Conservation (phyloP, 2,797 vertebrate species). For the Uromys caudimaculatus region DNA sequence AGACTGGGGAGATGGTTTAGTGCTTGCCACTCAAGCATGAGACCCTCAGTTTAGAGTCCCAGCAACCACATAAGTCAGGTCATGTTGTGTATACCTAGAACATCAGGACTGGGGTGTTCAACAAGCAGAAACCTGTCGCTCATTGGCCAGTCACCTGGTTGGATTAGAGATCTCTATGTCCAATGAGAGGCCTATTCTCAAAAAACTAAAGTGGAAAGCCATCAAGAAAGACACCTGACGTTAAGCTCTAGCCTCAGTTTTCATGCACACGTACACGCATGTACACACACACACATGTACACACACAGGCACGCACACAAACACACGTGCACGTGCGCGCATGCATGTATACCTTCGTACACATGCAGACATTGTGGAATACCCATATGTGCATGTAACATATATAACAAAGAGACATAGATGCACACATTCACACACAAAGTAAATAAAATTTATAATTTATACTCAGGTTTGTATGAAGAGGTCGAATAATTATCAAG, state of each 20-base stretch:
- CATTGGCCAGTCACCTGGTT: neutral
- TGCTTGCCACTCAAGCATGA: neutral
- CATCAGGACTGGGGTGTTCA: neutral
- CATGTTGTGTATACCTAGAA: neutral
- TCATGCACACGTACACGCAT: neutral
- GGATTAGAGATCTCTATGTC: neutral
- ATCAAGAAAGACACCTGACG: neutral
- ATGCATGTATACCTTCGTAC: neutral
- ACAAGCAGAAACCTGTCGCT: neutral
- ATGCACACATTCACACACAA: neutral
- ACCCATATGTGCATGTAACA: neutral
- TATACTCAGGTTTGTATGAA: neutral
- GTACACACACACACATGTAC: neutral
- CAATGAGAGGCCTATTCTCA: neutral
- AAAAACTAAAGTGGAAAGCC: neutral
- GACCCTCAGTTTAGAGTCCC: neutral
- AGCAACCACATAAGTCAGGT: neutral
- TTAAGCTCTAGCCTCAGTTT: neutral
- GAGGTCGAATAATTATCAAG: neutral
- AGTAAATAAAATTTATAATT: slow-evolving; percentile 51
- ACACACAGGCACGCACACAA: rapidly evolving
- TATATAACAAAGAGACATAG: neutral
- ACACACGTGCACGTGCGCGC: neutral
- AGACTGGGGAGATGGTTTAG: neutral
- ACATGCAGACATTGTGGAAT: neutral